These are phyloP conservation scores for Champsocephalus gunnari DNA, from an alignment of 2,797 vertebrate species.

Conservation along the genomic window DNA sequence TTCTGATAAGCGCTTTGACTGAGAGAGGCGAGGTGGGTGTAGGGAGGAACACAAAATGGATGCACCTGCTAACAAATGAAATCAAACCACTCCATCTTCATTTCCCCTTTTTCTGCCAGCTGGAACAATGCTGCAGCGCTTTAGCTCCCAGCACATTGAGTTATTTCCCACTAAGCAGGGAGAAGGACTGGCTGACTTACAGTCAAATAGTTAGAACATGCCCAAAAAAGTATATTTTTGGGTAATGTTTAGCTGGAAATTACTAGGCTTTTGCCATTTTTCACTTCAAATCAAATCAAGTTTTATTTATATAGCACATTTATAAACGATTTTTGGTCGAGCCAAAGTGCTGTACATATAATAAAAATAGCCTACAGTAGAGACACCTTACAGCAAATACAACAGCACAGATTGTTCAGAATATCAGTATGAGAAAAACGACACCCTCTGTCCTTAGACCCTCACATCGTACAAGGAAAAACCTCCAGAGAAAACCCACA, in stretches of 20 bases:
- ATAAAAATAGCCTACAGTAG: too few relatives aligned
- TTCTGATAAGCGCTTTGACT: constrained; percentile 83
- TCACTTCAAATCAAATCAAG: not conserved
- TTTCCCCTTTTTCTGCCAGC: constrained; percentile 76
- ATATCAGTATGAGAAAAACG: too few relatives aligned
- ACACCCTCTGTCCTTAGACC: too few relatives aligned
- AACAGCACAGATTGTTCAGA: too few relatives aligned
- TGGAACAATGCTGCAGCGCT: constrained; percentile 77
- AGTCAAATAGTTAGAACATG: constrained; percentile 44
- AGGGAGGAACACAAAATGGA: constrained; percentile 83
- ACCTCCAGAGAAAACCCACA: too few relatives aligned
- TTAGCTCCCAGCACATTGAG: constrained; percentile 65
- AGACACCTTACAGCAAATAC: too few relatives aligned
- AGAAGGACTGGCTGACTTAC: constrained; percentile 45
- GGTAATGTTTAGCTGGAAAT: not conserved
- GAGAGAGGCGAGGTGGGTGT: constrained; percentile 68
- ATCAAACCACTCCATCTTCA: constrained; percentile 84
- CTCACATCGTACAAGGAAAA: too few relatives aligned
- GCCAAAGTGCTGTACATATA: too few relatives aligned
- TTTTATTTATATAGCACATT: too few relatives aligned
- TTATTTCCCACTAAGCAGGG: constrained; percentile 68
- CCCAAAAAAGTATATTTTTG: constrained; percentile 35
- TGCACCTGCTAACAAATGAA: constrained; percentile 88
- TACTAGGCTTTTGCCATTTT: not conserved
- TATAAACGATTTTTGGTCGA: too few relatives aligned